Conservation (phyloP, 2,888 invertebrate species). For the Xestia sexstrigata region DNA sequence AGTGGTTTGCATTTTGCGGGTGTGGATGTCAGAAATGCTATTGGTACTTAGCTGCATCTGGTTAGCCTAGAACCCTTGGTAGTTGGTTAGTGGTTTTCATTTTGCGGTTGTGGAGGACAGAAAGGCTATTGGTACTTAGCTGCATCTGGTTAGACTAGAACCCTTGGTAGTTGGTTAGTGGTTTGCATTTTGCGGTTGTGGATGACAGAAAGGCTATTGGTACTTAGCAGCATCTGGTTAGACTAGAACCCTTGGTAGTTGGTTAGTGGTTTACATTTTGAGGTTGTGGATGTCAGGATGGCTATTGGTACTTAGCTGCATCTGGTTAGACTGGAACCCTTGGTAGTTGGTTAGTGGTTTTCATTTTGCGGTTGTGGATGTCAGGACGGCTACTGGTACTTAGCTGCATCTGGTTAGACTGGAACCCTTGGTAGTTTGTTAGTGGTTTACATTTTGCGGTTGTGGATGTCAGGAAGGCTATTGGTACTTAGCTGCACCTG, state of each 20-base stretch:
- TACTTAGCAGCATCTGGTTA: background rate
- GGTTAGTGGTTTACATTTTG: too few species aligned
- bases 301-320: background rate
- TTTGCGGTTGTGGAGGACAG: background rate
- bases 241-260: background rate
- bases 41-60: background rate
- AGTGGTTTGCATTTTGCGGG: too few species aligned
- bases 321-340: background rate
- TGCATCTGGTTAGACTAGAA: background rate
- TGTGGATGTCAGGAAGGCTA: background rate
- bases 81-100: too few species aligned
- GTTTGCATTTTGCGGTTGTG: too few species aligned
- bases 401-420: background rate
- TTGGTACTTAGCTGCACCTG: background rate
- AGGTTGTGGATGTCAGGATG: background rate
- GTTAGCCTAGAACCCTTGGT: background rate
- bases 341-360: too few species aligned
- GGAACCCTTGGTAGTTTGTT: too few species aligned
- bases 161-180: too few species aligned
- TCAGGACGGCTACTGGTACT: background rate
- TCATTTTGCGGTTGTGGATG: background rate
- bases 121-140: background rate
- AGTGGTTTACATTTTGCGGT: too few species aligned
- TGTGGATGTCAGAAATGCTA: background rate
- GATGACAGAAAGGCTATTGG: background rate